phyloP scores from a whole-genome alignment of 2,797 vertebrate genomes.

The Lepus oiostolus region DNA sequence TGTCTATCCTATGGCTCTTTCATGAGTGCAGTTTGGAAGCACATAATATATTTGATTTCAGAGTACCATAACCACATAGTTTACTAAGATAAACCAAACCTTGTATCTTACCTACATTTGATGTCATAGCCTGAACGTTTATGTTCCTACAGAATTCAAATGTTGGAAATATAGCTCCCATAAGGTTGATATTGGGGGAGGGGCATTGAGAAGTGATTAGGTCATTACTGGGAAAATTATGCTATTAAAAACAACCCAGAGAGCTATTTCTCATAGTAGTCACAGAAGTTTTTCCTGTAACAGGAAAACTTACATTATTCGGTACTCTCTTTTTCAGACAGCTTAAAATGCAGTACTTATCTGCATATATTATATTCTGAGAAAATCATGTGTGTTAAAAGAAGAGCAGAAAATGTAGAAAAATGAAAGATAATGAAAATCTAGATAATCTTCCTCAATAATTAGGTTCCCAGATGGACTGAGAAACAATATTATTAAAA shows the following conservation, averaged over 20 bases:
- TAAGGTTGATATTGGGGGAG: neutral
- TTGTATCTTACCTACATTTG: neutral
- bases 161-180: neutral
- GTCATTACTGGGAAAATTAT: no score
- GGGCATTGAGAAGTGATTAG: neutral
- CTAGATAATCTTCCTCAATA: neutral
- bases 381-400: neutral
- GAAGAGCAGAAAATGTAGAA: neutral
- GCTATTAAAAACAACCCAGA: neutral
- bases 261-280: neutral
- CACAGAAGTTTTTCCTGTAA: neutral
- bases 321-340: neutral
- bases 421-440: neutral
- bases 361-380: neutral
- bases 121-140: neutral
- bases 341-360: neutral
- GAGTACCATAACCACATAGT: neutral
- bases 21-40: neutral
- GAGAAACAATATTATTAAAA: neutral
- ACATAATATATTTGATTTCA: neutral
- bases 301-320: neutral
- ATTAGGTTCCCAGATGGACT: neutral
- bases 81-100: neutral
- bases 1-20: neutral
- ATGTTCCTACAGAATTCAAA: neutral